A percentile compares a stretch with the other conserved stretches of the same genome.
phyloP scores from a whole-genome alignment of 2,797 vertebrate genomes.

The Neostethus bicornis region DNA sequence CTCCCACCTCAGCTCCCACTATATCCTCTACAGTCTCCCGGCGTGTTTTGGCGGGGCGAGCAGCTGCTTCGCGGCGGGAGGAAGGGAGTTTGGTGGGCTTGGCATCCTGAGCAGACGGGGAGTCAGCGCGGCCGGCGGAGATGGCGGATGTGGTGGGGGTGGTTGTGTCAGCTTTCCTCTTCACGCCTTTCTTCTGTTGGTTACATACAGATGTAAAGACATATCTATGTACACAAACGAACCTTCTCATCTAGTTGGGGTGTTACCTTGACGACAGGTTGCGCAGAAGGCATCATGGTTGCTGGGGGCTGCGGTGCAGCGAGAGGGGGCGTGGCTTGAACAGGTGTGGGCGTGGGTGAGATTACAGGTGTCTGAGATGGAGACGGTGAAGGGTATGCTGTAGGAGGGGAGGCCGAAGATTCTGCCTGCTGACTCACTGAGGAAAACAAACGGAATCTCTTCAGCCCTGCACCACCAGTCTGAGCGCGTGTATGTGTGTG shows the following conservation, averaged over 20 bases:
- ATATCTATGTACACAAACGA: background rate
- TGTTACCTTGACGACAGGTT: slow-evolving; percentile 89
- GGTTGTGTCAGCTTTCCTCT: slow-evolving; percentile 98
- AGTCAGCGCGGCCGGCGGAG: slow-evolving; percentile 90
- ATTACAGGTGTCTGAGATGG: slow-evolving; percentile 91
- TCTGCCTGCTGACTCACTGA: slow-evolving; percentile 87
- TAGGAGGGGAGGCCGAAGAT: slow-evolving; percentile 85
- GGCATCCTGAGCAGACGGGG: slow-evolving; percentile 84
- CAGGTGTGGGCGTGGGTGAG: slow-evolving; percentile 85
- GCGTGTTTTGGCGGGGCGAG: slow-evolving; percentile 91
- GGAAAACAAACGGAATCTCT: slow-evolving; percentile 20
- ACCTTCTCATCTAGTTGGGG: background rate
- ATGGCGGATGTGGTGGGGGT: slow-evolving; percentile 95
- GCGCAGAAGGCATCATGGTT: slow-evolving; percentile 89
- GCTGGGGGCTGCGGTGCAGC: slow-evolving; percentile 76
- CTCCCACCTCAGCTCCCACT: slow-evolving; percentile 54
- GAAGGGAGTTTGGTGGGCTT: slow-evolving; percentile 88
- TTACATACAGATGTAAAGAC: background rate
- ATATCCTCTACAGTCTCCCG: slow-evolving; percentile 88
- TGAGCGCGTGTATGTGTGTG: background rate
- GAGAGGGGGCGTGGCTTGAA: slow-evolving; percentile 84
- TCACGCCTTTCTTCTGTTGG: slow-evolving; percentile 95
- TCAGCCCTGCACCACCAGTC: background rate
- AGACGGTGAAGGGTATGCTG: slow-evolving; percentile 87
- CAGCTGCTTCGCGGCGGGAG: slow-evolving; percentile 88